Evolutionary conservation across 1,140 invertebrate species (phyloP).

Genomic region (Microplitis demolitor): DNA sequence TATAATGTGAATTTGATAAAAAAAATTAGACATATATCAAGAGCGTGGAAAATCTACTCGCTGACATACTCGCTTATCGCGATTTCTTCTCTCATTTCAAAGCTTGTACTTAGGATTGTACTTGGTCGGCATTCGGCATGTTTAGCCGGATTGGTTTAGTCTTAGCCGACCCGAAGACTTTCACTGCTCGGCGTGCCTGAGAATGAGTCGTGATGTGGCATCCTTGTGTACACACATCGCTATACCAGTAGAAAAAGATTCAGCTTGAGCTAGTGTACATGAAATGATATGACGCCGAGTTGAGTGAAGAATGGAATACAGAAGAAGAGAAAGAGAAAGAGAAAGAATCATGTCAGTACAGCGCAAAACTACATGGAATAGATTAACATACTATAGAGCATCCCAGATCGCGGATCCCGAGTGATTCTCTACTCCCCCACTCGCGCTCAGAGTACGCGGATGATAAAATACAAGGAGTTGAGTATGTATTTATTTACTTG

Average conservation of each 20-base stretch:
- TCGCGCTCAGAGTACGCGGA: no score
- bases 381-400: no score
- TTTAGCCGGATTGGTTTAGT: no score
- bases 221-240: slow-evolving; percentile 15
- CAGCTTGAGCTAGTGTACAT: background rate
- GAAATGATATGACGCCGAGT: background rate
- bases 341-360: background rate
- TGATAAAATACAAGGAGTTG: no score
- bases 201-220: slow-evolving; percentile 31
- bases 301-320: background rate
- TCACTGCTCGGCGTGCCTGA: slow-evolving; percentile 32
- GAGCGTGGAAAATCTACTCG: slow-evolving; percentile 3
- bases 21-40: background rate
- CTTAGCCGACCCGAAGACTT: slow-evolving; percentile 21
- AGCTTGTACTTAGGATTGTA: background rate
- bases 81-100: background rate
- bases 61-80: background rate
- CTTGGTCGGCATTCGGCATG: background rate
- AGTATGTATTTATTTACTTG: background rate
- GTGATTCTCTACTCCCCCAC: no score
- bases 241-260: background rate
- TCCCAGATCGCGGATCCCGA: no score
- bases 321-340: background rate
- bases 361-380: background rate
- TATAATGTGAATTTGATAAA: background rate